Evolutionary conservation across 2,888 invertebrate genomes (phyloP), one percentile per base, ranked within the genome.

Genomic region (Caenorhabditis sp.): DNA sequence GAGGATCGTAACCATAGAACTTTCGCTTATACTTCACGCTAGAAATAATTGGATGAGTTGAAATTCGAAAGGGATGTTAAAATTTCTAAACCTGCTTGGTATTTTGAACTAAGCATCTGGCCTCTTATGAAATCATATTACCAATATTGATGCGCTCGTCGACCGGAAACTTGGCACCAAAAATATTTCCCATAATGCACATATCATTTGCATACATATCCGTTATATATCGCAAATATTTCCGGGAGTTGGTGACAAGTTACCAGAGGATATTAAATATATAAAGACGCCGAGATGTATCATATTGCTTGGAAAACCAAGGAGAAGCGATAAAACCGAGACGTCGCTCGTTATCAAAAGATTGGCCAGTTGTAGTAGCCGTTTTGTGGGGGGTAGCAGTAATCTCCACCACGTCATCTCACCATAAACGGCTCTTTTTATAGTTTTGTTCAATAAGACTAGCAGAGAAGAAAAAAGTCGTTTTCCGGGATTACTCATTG

Each of bases 181-280:
- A 61, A 47, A 28, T 22, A 26, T 16, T 35, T n/a, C 24, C 35
- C 54, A 76, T 47, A 8, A 5, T 10, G 12, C 38, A 38, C 58
- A 68, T 76, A 76, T 76, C 59, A 69, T 26, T 68, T 19, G 68
- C 41, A 35, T 26, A 14, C 59, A 69, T 69, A 59, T 76, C 74
- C 74, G 74, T 47, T 19, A 47, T 47, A 47, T 19, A 47, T 47
- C 47, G 47, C 22, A 44, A 47, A n/a, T 26, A 58, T 64, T 75
- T 66, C 75, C 75, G 75, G 56, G 38, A 10, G 31, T 35, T 35
- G 8, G 31, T 35, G 8, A 12, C 6, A 10, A 66, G n/a, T 38
- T n/a, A 51, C 31, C 44, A 56, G 44, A 8, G 16, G 51, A 28
- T 28, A 54, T 24, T 14, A 26, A 14, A 54, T 26, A 26, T n/a